Conservation (phyloP, 2,797 vertebrate species). For the Tapirus indicus region DNA sequence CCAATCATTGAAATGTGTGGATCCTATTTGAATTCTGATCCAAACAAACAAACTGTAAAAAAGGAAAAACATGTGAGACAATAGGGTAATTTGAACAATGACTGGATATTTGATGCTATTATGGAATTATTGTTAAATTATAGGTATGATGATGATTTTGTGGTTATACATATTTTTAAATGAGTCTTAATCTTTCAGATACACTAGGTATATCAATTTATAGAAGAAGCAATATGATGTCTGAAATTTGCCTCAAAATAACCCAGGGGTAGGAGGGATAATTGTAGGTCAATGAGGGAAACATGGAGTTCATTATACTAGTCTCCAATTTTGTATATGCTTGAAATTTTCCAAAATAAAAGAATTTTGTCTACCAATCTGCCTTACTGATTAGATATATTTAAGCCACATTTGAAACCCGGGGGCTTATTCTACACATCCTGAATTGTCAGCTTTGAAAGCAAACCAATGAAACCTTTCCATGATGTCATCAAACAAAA, state of each 20-base stretch:
- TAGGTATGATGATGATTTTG: no score
- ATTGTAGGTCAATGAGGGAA: neutral
- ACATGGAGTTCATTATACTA: neutral
- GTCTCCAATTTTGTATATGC: neutral
- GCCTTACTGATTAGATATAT: neutral
- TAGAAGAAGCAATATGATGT: neutral
- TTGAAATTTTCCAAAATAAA: neutral
- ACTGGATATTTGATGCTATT: neutral
- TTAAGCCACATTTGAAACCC: neutral
- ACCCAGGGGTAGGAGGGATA: neutral
- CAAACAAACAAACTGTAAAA: neutral
- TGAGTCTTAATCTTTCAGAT: neutral
- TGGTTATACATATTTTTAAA: neutral
- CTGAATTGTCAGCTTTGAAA: rapidly evolving
- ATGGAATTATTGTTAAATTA: neutral
- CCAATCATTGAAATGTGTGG: no score
- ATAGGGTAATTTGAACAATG: no score
- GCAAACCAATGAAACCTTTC: neutral
- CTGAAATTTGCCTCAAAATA: neutral
- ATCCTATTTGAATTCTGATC: neutral
- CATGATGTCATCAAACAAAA: neutral
- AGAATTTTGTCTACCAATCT: conserved; percentile 40
- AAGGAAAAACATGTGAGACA: neutral
- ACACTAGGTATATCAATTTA: neutral
- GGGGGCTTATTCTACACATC: neutral